Evolutionary conservation across 2,888 invertebrate species (phyloP), one percentile per base, ranked within the genome.

Genomic region (Enchytraeus crypticus): DNA sequence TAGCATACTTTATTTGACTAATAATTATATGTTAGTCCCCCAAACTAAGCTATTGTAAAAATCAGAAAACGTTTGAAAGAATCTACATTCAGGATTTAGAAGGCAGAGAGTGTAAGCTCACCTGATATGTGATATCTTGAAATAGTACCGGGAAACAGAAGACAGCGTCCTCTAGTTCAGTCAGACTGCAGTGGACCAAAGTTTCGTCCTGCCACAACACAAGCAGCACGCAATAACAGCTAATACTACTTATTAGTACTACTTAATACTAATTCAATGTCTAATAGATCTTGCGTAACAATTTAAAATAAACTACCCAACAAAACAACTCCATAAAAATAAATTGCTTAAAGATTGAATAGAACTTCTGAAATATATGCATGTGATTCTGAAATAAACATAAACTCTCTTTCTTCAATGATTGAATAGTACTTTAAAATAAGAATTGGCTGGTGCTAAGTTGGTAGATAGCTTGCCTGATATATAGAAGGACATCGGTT

Each of bases 131-230:
- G 72, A 89, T 88, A 74, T 92, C 91, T 81, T 95, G 90, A 80
- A 91, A 93, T 60, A 83, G 82, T 38, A 95, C 93, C 0, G 92
- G 92, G 80, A 96, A 95, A 68, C 90, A 87, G 80, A 95, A 90
- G 71, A 90, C 88, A 0, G 93, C 92, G 77, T 93, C 93, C 0
- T 89, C 87, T 61, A 95, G 80, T 80, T 92, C 91, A 71, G 90
- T 89, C 2, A 95, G 83, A 70, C 92, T 92, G 79, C 95, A 95
- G 77, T 95, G 95, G 2, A 95, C 95, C 72, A 96, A 81, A 0
- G 95, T 96, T 81, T 96, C 95, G 79, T 96, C 95, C 86, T 87
- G 74, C n/a, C 33, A 65, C 21, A 27, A n/a, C n/a, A n/a, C n/a
- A 47, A 47, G 47, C 47, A 8, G 18, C 11, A 38, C 11, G 18